These are phyloP conservation scores for Dendrocopos noguchii DNA, from an alignment of 2,113 vertebrate genomes.

Conservation along the genomic window DNA sequence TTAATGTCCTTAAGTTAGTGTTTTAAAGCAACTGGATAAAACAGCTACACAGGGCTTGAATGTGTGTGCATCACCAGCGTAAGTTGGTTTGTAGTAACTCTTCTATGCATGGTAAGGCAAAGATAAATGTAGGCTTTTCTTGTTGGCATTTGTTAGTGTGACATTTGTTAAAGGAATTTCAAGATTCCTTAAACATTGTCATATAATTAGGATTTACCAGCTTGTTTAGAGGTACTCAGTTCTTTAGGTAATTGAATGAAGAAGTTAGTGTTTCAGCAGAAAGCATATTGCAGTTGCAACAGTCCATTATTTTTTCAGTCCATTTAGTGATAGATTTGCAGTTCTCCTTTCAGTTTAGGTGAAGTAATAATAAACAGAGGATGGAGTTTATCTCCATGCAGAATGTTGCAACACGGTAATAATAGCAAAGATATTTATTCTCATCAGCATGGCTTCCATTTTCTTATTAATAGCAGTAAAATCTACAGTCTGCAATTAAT, in stretches of 20 bases:
- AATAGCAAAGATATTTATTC: conserved; percentile 11
- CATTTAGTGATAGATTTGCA: conserved; percentile 48
- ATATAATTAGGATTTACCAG: neutral
- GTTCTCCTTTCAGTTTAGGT: conserved; percentile 9
- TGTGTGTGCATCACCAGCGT: neutral
- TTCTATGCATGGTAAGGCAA: neutral
- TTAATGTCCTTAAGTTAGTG: neutral
- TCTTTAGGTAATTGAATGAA: neutral
- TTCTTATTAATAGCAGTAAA: neutral
- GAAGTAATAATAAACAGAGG: neutral
- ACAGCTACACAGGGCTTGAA: neutral
- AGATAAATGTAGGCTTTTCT: neutral
- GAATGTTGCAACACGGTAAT: neutral
- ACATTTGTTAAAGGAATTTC: neutral
- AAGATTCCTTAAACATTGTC: neutral
- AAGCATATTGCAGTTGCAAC: neutral
- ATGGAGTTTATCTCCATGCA: neutral
- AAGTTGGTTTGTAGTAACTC: neutral
- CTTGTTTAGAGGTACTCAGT: neutral
- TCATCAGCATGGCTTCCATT: neutral
- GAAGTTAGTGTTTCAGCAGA: conserved; percentile 6
- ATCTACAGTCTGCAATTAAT: conserved; percentile 2
- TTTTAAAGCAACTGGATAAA: neutral
- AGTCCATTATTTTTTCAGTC: conserved; percentile 33
- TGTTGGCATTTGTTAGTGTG: neutral